Evolutionary conservation across 1,140 invertebrate genomes (phyloP), one percentile per base, ranked within the genome.

Genomic region (Drosophila orena): DNA sequence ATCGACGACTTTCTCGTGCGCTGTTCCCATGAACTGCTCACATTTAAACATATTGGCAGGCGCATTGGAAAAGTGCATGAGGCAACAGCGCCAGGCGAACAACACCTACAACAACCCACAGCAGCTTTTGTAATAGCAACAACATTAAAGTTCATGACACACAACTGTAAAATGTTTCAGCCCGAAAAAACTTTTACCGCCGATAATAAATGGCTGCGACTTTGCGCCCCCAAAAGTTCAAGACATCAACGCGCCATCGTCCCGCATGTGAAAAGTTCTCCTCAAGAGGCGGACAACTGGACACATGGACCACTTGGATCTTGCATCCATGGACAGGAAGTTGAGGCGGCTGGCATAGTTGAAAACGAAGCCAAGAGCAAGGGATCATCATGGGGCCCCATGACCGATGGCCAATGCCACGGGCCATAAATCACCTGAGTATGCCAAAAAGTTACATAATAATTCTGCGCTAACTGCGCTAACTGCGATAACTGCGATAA

Each of bases 161-260:
- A 86, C 84, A 86, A 86, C 83, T 89, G 83, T 89, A 86, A 86
- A 89, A 89, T 71, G 72, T 79, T 89, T 89, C 84, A 86, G 84
- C 59, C 71, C 58, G 58, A 49, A 49, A 34, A 50, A 50, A 81
- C 85, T 86, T 86, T 86, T 89, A 77, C 80, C 78, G 71, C 66
- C 71, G 79, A 83, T 86, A 86, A 86, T 81, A 86, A 86, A 86
- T 86, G 83, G 83, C 71, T 68, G 71, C 84, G 68, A 83, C 83
- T 86, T 83, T 79, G 83, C 83, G 83, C 83, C 83, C 81, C 81
- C 81, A 81, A 88, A 89, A 89, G 84, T 88, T 86, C 83, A 88
- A 72, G 75, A 57, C 72, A 76, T 76, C 61, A 76, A 76, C 61
- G 24, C 24, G 24, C 11, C 44, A 46, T 78, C 44, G 60, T 78